Evolutionary conservation across 2,797 vertebrate species (phyloP).

Genomic region (Rhinoraja longicauda): DNA sequence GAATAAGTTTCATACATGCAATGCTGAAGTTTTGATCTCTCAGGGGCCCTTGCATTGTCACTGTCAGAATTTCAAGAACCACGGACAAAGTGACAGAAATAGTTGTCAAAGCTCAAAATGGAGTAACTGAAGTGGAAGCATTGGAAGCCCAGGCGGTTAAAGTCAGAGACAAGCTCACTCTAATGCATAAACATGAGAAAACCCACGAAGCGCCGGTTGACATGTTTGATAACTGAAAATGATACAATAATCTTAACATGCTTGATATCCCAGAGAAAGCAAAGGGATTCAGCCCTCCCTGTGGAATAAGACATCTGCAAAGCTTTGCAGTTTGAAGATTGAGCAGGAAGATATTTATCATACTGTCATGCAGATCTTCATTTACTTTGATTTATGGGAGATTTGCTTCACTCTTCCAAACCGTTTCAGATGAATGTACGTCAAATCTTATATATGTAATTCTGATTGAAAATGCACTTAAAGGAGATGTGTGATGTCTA

Average conservation of each 20-base stretch:
- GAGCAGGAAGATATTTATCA: conserved; percentile 9
- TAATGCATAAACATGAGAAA: not conserved
- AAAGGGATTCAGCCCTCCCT: not conserved
- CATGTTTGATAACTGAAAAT: not conserved
- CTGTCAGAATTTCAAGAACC: not conserved
- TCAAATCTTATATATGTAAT: not conserved
- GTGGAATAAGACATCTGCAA: not conserved
- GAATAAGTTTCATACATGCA: not conserved
- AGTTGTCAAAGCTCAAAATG: not conserved
- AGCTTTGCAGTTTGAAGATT: conserved; percentile 18
- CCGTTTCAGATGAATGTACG: not conserved
- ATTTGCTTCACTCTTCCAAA: not conserved
- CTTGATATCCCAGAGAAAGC: not conserved
- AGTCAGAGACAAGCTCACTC: not conserved
- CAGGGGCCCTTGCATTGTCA: not conserved
- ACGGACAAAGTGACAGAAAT: not conserved
- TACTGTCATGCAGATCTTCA: conserved; percentile 2
- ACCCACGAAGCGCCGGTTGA: not conserved
- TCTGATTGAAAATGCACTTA: not conserved
- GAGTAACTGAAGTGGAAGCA: conserved; percentile 2
- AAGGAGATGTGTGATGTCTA: not conserved
- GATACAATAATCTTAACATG: not conserved
- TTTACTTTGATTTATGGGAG: conserved; percentile 20
- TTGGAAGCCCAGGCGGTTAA: not conserved
- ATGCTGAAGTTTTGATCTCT: not conserved